Evolutionary conservation across 2,113 vertebrate species (phyloP).

Genomic region (Rhea americana): DNA sequence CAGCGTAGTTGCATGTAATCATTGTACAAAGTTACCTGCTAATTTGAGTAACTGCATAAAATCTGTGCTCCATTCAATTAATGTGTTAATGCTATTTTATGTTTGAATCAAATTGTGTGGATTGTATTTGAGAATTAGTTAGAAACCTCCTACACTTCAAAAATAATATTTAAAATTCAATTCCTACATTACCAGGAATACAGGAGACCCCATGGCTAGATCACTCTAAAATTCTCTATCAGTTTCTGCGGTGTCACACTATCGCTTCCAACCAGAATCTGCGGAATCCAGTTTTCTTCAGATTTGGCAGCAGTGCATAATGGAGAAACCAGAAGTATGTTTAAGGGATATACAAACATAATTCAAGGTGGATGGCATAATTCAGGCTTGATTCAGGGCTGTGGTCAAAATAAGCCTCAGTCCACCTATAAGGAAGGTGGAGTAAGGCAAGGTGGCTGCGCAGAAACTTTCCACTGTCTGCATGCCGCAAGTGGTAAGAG

Average conservation of each 20-base stretch:
- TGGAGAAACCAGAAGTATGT: not conserved
- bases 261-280: not conserved
- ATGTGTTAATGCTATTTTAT: not conserved
- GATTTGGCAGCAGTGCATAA: not conserved
- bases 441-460: not conserved
- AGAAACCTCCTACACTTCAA: not conserved
- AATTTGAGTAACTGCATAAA: slow-evolving; percentile 16
- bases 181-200: not conserved
- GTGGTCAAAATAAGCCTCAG: not conserved
- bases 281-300: not conserved
- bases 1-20: slow-evolving; percentile 62
- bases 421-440: not conserved
- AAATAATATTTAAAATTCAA: not conserved
- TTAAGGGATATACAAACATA: not conserved
- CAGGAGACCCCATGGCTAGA: not conserved
- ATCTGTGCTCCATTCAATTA: slow-evolving; percentile 32
- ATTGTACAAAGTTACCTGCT: slow-evolving; percentile 22
- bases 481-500: not conserved
- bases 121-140: not conserved
- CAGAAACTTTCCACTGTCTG: not conserved
- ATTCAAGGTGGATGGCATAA: not conserved
- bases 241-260: not conserved
- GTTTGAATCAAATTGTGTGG: not conserved
- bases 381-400: not conserved
- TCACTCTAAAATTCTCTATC: not conserved